These are phyloP conservation scores for Acridotheres tristis DNA, from an alignment of 2,797 vertebrate genomes.

Conservation along the genomic window DNA sequence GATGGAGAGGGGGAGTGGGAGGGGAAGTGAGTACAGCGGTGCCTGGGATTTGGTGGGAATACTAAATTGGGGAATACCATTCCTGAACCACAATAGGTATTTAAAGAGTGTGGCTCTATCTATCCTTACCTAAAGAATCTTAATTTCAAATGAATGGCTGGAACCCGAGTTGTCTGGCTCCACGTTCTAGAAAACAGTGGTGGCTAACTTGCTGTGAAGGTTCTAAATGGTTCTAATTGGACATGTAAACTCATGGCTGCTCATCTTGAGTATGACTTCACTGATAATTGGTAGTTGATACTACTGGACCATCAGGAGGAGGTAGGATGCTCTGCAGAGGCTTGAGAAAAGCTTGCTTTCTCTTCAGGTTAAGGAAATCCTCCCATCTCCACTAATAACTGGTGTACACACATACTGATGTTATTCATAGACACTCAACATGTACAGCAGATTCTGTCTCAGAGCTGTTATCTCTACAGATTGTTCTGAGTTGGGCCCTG, in stretches of 20 bases:
- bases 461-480: not conserved
- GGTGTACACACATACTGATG: not conserved
- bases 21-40: accelerated
- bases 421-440: not conserved
- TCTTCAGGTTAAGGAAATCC: not conserved
- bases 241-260: not conserved
- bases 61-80: not conserved
- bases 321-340: not conserved
- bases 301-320: not conserved
- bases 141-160: not conserved
- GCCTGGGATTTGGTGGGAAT: not conserved
- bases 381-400: not conserved
- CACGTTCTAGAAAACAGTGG: not conserved
- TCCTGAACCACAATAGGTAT: not conserved
- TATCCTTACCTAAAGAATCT: not conserved
- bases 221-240: not conserved
- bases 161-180: not conserved
- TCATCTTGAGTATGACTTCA: not conserved
- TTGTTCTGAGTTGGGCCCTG: not conserved
- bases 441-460: not conserved
- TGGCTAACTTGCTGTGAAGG: not conserved
- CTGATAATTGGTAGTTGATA: not conserved
- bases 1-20: not conserved
- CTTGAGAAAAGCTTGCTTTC: not conserved
- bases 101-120: not conserved